Conservation (phyloP, 2,797 vertebrate species). For the Rhinogobio ventralis region DNA sequence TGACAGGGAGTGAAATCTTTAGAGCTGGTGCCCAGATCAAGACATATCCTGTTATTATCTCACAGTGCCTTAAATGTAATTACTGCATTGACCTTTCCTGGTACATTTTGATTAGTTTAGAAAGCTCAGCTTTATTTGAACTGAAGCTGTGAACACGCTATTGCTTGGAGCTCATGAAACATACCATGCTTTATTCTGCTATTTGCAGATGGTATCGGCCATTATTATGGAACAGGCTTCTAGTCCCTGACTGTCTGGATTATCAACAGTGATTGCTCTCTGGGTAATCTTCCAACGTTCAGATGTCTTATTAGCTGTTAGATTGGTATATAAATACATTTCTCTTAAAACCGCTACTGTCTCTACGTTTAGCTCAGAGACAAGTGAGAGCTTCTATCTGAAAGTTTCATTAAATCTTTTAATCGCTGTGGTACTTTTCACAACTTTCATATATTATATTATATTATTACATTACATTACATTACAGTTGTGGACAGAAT, state of each 20-base stretch:
- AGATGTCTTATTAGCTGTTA: conserved; percentile 6
- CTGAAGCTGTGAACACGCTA: conserved; percentile 25
- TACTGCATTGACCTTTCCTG: conserved; percentile 55
- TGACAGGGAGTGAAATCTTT: conserved; percentile 43
- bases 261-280: conserved; percentile 10
- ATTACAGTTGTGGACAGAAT: no score
- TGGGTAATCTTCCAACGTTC: conserved; percentile 3
- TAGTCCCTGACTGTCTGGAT: not conserved
- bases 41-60: conserved; percentile 47
- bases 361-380: not conserved
- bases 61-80: conserved; percentile 55
- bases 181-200: not conserved
- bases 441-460: no score
- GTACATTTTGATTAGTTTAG: conserved; percentile 54
- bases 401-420: not conserved
- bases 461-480: no score
- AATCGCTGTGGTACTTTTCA: no score
- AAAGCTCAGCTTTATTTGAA: conserved; percentile 35
- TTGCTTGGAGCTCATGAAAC: conserved; percentile 25
- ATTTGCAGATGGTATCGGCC: conserved; percentile 16
- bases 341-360: not conserved
- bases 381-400: not conserved
- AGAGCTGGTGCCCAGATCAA: conserved; percentile 26
- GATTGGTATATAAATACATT: not conserved
- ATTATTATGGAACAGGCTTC: conserved; percentile 10